Evolutionary conservation across 2,113 vertebrate species (phyloP), one percentile per base, ranked within the genome.

Genomic region (Candoia aspera): DNA sequence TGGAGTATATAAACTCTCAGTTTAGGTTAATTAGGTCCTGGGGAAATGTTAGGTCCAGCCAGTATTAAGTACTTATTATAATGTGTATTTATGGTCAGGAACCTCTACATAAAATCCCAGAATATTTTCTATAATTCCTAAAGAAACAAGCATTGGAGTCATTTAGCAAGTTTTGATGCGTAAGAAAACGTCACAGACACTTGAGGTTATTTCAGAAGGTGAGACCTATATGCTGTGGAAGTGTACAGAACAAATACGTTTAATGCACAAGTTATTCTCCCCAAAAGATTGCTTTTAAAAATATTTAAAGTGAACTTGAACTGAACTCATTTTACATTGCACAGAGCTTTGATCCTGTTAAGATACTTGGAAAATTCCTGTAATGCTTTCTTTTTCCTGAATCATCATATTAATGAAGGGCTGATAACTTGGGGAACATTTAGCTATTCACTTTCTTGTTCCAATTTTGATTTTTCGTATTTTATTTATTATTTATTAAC

Each of bases 101-200:
- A 96, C 86, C 90, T 91, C 92, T 91, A 89, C 94, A 94, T 84
- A 95, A 93, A 94, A 95, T 95, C 91, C 94, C 84, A 0, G 3
- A 96, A 90, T 19, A 90, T 95, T 94, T 96, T 95, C 87, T 59
- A 90, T 96, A 86, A 95, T 96, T 97, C 95, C 95, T 90, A 26
- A 90, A 95, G 96, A 94, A 95, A 96, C 93, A 94, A 84, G 91
- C 88, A 60, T 95, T 92, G 95, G 92, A 97, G 95, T 97, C 97
- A 97, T 97, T 96, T 97, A 94, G 95, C 94, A 96, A 93, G 95
- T 96, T 90, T 94, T 95, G 95, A 96, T 97, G 92, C 95, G 93
- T 95, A 94, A 97, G 93, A 92, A 91, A 92, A 95, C 84, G 93
- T 95, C 94, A 97, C 95, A 92, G 95, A 96, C 79, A 90, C 88